phyloP scores from a whole-genome alignment of 2,113 vertebrate species.

The Penelope pileata region DNA sequence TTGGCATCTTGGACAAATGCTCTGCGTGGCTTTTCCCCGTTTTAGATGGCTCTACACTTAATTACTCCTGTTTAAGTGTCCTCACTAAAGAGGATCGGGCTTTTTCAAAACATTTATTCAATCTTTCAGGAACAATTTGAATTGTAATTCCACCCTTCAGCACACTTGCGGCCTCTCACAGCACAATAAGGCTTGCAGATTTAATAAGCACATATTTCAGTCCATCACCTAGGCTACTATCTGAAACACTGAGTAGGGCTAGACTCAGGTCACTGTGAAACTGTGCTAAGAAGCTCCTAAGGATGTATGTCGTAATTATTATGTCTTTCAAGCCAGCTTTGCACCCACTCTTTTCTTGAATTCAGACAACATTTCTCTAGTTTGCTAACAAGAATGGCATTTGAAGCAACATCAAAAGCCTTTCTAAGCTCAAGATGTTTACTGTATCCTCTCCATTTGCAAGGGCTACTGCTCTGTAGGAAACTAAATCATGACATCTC shows the following conservation, averaged over 20 bases:
- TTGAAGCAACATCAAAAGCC: background rate
- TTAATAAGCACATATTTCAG: background rate
- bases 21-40: background rate
- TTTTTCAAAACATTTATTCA: background rate
- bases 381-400: background rate
- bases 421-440: background rate
- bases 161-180: background rate
- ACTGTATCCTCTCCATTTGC: background rate
- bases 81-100: background rate
- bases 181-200: background rate
- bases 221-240: background rate
- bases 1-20: background rate
- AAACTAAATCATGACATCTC: background rate
- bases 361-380: background rate
- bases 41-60: background rate
- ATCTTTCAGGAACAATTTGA: background rate
- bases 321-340: background rate
- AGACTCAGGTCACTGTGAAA: fast-evolving
- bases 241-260: background rate
- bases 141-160: background rate
- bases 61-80: background rate
- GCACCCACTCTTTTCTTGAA: background rate
- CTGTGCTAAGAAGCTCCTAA: background rate
- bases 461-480: background rate
- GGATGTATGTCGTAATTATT: background rate